Base-by-base conservation (phyloP, 1,140 invertebrate species). In the Babylonia areolata region DNA sequence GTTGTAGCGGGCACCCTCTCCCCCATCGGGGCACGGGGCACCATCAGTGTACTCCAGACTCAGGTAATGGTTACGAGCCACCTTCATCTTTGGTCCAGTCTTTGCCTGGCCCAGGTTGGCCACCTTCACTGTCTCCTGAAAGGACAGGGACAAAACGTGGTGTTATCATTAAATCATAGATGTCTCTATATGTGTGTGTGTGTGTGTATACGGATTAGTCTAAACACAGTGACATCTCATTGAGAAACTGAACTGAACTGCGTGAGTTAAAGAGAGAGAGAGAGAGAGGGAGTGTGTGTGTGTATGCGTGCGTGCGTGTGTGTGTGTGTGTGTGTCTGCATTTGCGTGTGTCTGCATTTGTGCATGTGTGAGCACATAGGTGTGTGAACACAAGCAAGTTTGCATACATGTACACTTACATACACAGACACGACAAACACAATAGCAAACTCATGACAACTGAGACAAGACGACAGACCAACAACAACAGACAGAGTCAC, bases 11-110 rank as follows among this genome's bases (percentile, higher is more conserved):
- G 85, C 85, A 23, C 85, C 86, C 58, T 39, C 33, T 35, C 90
- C 88, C 83, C 87, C 89, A 33, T 81, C 81, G 39, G 90, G 88
- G 85, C 93, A 94, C 15, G 87, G 73, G 12, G 86, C 85, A 31
- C 92, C 92, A 78, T 90, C 87, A 17, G 87, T 90, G 77, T 94
- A 94, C 15, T 84, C 87, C 15, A 94, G 79, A 46, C 87, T 86
- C 23, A 94, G 64, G n/a, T 89, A 54, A 20, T 33, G 5, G 28
- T 51, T n/a, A n/a, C 89, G 90, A 15, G 84, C 82, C 31, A 17
- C 85, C 20, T 87, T 39, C 12, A 91, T 46, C 17, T 40, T 81
- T 1, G 90, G 92, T 3, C 81, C 75, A 3, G 79, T 77, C 15
- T 81, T 85, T 6, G 89, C 83, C 37, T 88, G 79, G 11, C 92